Conservation (phyloP, 1,140 invertebrate genomes). For the Stegodyphus mimosarum region DNA sequence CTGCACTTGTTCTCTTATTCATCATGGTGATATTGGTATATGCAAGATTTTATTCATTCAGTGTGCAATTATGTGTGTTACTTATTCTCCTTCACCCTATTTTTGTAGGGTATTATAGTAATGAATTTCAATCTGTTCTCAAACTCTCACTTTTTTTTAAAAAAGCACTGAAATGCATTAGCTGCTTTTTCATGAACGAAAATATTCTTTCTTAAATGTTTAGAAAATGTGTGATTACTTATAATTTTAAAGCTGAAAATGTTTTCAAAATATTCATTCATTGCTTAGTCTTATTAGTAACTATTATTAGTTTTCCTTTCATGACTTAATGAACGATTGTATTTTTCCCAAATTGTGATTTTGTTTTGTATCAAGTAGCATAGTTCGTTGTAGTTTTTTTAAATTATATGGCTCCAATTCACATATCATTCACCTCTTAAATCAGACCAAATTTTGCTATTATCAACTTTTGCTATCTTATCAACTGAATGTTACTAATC, state of each 20-base stretch:
- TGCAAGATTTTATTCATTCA: neutral
- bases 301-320: too few species aligned
- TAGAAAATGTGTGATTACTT: too few species aligned
- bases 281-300: too few species aligned
- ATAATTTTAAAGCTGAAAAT: too few species aligned
- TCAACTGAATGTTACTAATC: neutral
- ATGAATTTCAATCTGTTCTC: too few species aligned
- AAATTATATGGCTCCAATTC: neutral
- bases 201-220: too few species aligned
- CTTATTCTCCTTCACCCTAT: neutral
- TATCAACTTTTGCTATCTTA: constrained; percentile 1
- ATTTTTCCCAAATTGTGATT: too few species aligned
- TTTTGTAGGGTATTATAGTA: neutral
- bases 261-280: too few species aligned
- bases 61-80: neutral
- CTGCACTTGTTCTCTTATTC: neutral
- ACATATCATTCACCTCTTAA: neutral
- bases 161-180: too few species aligned
- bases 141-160: too few species aligned
- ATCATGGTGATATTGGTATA: neutral
- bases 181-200: too few species aligned
- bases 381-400: neutral
- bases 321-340: too few species aligned
- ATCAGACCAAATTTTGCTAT: constrained; percentile 16
- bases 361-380: neutral